Conservation (phyloP, 2,113 vertebrate genomes). For the Pseudois nayaur region DNA sequence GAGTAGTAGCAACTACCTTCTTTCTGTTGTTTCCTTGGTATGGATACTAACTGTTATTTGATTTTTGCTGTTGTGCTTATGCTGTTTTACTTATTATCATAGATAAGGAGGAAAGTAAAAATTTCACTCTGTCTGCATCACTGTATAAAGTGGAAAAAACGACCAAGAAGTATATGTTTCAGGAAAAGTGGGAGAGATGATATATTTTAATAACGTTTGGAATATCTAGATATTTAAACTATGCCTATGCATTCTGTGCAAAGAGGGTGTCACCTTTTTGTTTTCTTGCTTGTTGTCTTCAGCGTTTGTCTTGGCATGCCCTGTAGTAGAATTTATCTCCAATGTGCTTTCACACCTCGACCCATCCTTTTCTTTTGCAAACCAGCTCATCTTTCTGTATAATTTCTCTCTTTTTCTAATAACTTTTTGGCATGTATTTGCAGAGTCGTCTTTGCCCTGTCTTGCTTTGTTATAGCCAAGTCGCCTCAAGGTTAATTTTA, state of each 20-base stretch:
- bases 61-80: neutral
- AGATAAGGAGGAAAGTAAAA: neutral
- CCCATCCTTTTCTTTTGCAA: constrained; percentile 15
- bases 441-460: neutral
- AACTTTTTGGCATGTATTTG: constrained; percentile 1
- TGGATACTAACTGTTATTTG: neutral
- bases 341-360: neutral
- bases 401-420: neutral
- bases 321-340: neutral
- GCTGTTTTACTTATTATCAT: neutral
- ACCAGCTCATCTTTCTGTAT: neutral
- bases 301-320: neutral
- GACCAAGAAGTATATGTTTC: neutral
- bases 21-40: constrained; percentile 11
- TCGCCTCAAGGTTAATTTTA: neutral
- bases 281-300: constrained; percentile 1
- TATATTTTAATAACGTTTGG: neutral
- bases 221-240: neutral
- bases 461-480: neutral
- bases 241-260: neutral
- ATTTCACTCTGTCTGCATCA: neutral
- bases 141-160: neutral
- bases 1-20: neutral
- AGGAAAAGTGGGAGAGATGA: neutral
- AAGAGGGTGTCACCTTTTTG: neutral